Percentiles rank a stretch among this genome's conserved stretches.
These are phyloP conservation scores for Sepioteuthis lessoniana DNA, from an alignment of 2,888 invertebrate genomes.

Conservation along the genomic window DNA sequence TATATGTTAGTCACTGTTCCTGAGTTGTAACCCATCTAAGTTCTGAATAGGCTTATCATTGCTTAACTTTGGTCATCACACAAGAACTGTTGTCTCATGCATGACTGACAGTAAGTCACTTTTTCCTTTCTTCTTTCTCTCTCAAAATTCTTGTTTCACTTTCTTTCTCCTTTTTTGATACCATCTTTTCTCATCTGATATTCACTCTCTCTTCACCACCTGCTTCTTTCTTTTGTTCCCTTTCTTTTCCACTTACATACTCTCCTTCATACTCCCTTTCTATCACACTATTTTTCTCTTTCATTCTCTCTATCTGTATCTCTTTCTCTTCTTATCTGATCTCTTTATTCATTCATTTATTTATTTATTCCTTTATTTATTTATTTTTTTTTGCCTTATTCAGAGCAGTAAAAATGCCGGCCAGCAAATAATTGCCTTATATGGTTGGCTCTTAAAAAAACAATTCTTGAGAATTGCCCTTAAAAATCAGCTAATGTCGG, in stretches of 20 bases:
- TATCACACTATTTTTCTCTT: neutral
- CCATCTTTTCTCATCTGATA: too few species aligned
- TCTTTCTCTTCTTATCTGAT: neutral
- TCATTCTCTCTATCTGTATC: neutral
- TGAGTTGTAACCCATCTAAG: too few species aligned
- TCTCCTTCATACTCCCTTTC: neutral
- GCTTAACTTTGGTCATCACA: too few species aligned
- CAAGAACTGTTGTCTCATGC: too few species aligned
- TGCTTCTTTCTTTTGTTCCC: neutral
- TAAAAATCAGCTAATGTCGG: constrained; percentile 17
- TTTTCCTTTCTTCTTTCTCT: too few species aligned
- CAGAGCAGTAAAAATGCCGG: neutral
- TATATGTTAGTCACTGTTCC: too few species aligned
- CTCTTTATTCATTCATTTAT: neutral
- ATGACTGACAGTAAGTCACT: too few species aligned
- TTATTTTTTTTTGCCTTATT: neutral
- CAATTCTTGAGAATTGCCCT: constrained; percentile 33
- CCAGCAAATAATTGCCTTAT: constrained; percentile 33
- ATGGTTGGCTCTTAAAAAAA: constrained; percentile 23
- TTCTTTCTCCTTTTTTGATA: too few species aligned
- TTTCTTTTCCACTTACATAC: neutral
- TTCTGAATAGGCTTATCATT: too few species aligned
- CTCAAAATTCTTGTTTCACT: too few species aligned
- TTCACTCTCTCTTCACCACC: too few species aligned
- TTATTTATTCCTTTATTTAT: neutral